These are phyloP conservation scores for Daubentonia madagascariensis DNA, from an alignment of 2,113 vertebrate genomes.

Conservation along the genomic window DNA sequence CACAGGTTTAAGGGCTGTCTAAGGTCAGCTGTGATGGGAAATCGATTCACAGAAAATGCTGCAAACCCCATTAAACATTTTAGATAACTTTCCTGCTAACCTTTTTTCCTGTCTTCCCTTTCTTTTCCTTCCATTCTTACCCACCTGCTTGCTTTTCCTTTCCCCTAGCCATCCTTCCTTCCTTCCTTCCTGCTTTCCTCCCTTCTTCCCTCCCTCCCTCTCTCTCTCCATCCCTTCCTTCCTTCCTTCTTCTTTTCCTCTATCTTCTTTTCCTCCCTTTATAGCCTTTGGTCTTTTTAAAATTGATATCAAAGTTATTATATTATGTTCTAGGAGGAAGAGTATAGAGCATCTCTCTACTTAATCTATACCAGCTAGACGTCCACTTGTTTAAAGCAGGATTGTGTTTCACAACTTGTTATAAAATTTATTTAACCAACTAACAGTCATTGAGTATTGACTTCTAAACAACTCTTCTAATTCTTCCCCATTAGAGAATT, in stretches of 20 bases:
- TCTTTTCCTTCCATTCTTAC: background rate
- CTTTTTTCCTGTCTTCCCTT: background rate
- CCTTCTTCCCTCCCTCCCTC: accelerated
- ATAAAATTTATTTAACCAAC: background rate
- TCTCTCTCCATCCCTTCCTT: background rate
- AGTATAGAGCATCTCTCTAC: accelerated
- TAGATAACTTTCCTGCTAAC: background rate
- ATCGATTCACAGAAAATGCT: slow-evolving; percentile 31
- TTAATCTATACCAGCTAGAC: background rate
- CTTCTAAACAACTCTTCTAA: background rate
- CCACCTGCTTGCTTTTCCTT: background rate
- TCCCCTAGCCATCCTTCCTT: background rate
- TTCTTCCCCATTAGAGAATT: background rate
- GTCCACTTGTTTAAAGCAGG: background rate
- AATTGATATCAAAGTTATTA: background rate
- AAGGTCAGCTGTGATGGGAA: background rate
- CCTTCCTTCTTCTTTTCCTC: background rate
- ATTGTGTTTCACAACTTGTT: background rate
- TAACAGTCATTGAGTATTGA: background rate
- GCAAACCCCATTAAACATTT: background rate
- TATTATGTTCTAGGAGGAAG: background rate
- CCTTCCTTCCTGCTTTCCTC: accelerated
- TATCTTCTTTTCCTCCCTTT: background rate
- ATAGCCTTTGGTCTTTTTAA: background rate
- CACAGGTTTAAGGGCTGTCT: slow-evolving; percentile 18